Percentiles rank a stretch among this genome's conserved stretches.
Evolutionary conservation across 2,888 invertebrate species (phyloP).

Genomic region (Hipparchia sbordonii): DNA sequence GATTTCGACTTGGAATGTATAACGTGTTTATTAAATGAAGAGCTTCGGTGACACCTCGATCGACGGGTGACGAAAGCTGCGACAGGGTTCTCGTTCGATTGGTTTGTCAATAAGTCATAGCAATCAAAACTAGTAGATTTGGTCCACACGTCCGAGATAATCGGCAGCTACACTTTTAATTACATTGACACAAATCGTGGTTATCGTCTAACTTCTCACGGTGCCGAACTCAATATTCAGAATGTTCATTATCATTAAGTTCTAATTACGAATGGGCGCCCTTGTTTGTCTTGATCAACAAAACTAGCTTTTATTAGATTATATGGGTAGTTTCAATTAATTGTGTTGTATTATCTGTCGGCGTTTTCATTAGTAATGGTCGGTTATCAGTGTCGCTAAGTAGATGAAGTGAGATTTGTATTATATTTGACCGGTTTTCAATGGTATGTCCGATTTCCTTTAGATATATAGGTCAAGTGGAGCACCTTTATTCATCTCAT

Average conservation of each 20-base stretch:
- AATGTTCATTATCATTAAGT: conserved; percentile 83
- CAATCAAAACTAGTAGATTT: conserved; percentile 73
- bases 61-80: conserved; percentile 44
- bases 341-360: conserved; percentile 76
- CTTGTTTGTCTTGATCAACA: conserved; percentile 81
- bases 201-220: conserved; percentile 81
- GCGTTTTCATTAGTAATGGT: conserved; percentile 75
- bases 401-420: conserved; percentile 75
- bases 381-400: conserved; percentile 77
- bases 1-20: conserved; percentile 70
- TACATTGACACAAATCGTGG: conserved; percentile 81
- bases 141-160: conserved; percentile 67
- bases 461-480: conserved; percentile 42
- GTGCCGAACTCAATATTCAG: conserved; percentile 77
- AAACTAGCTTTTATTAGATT: conserved; percentile 82
- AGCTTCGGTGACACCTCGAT: conserved; percentile 50
- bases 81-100: conserved; percentile 55
- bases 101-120: conserved; percentile 67
- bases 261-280: conserved; percentile 81
- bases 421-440: conserved; percentile 59
- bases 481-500: conserved; percentile 49
- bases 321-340: conserved; percentile 82
- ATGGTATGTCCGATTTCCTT: conserved; percentile 58
- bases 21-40: conserved; percentile 60
- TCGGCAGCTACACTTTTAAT: conserved; percentile 82